Conservation (phyloP, 2,797 vertebrate genomes). For the Platalea minor region DNA sequence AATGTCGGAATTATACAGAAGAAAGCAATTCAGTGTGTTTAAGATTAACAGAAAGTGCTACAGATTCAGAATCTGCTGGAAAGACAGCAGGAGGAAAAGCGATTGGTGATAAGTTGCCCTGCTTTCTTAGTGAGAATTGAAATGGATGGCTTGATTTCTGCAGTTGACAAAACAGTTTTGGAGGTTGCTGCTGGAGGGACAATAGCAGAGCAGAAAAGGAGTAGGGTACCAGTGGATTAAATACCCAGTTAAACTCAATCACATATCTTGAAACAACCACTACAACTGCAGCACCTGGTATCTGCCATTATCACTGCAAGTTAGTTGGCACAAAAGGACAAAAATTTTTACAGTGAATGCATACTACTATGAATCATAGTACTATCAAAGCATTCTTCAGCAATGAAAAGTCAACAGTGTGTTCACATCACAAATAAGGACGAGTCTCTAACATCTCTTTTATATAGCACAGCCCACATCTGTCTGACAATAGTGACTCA, state of each 20-base stretch:
- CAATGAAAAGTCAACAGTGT: not conserved
- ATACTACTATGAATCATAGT: not conserved
- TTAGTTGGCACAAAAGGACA: not conserved
- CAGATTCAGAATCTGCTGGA: not conserved
- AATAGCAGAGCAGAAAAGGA: not conserved
- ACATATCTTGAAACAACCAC: not conserved
- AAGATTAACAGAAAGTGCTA: not conserved
- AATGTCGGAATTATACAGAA: not conserved
- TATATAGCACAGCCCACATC: not conserved
- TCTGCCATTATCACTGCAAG: not conserved
- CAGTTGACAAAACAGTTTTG: not conserved
- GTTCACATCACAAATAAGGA: not conserved
- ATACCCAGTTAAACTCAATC: not conserved
- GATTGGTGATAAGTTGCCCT: not conserved
- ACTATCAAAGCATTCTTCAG: not conserved
- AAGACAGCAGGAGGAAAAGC: not conserved
- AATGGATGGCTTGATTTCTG: not conserved
- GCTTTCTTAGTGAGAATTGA: not conserved
- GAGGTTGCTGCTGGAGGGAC: not conserved
- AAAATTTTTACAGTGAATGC: not conserved
- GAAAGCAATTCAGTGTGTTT: not conserved
- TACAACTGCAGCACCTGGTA: not conserved
- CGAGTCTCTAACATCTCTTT: not conserved
- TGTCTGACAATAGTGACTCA: not conserved
- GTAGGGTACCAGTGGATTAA: not conserved